Conservation (phyloP, 2,888 invertebrate species). For the Hesperia comma region DNA sequence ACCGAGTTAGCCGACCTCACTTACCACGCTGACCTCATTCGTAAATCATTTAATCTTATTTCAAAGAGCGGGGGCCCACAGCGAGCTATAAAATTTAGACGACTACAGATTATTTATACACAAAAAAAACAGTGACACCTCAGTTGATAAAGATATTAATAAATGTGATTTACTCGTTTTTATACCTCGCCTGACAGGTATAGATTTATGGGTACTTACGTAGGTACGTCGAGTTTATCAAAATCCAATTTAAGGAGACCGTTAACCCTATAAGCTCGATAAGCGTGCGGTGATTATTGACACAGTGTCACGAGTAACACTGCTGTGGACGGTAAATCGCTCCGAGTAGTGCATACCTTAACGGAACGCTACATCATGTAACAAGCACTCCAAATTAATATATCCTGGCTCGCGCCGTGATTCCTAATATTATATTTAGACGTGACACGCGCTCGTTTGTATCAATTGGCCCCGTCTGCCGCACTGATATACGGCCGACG, state of each 20-base stretch:
- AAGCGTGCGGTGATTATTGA: background rate
- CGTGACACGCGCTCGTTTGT: slow-evolving; percentile 84
- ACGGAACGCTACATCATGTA: slow-evolving; percentile 67
- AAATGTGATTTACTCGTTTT: slow-evolving; percentile 44
- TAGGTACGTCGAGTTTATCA: slow-evolving; percentile 15
- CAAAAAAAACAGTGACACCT: slow-evolving; percentile 34
- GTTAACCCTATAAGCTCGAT: background rate
- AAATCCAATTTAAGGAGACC: slow-evolving; percentile 19
- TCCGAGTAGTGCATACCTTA: slow-evolving; percentile 52
- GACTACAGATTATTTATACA: slow-evolving; percentile 44
- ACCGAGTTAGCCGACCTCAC: slow-evolving; percentile 66
- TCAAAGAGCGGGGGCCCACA: slow-evolving; percentile 66
- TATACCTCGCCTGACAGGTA: slow-evolving; percentile 23
- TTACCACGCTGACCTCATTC: slow-evolving; percentile 77
- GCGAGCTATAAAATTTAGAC: slow-evolving; percentile 58
- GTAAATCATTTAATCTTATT: slow-evolving; percentile 79
- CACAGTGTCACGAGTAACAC: background rate
- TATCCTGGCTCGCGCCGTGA: slow-evolving; percentile 84
- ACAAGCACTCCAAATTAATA: slow-evolving; percentile 81
- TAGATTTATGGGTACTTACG: slow-evolving; percentile 21
- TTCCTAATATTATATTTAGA: slow-evolving; percentile 85
- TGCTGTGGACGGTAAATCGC: slow-evolving; percentile 3
- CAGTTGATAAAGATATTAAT: slow-evolving; percentile 42
- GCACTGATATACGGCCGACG: slow-evolving; percentile 80
- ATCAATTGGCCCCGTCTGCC: slow-evolving; percentile 82